phyloP scores from a whole-genome alignment of 2,888 invertebrate species.

The Gari tellinella region DNA sequence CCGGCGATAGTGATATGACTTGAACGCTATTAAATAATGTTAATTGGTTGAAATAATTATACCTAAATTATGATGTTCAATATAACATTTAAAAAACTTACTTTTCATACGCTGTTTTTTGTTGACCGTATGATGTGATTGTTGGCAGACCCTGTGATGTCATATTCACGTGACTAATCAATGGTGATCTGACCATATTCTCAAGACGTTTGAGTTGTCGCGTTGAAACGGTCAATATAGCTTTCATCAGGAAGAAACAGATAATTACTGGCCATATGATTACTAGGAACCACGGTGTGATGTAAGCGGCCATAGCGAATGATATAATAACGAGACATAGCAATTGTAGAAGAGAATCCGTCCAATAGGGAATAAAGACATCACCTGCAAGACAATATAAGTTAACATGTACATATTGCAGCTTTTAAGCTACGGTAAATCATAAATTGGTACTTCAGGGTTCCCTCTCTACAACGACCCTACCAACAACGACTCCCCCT shows the following conservation, averaged over 20 bases:
- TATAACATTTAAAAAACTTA: no score
- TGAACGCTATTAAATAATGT: no score
- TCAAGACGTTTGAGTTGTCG: conserved; percentile 84
- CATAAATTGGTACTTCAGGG: no score
- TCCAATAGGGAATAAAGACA: conserved; percentile 63
- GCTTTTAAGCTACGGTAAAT: no score
- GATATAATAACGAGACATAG: conserved; percentile 48
- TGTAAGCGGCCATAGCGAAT: conserved; percentile 37
- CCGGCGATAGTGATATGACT: no score
- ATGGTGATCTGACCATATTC: conserved; percentile 86
- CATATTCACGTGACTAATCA: conserved; percentile 87
- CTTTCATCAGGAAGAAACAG: conserved; percentile 81
- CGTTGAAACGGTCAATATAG: conserved; percentile 82
- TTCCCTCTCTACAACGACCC: no score
- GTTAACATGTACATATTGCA: no score
- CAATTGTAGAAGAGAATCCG: conserved; percentile 54
- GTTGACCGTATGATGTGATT: conserved; percentile 87
- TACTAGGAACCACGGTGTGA: conserved; percentile 59
- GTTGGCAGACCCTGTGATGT: conserved; percentile 87
- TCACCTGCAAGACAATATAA: conserved; percentile 57
- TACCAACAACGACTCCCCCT: no score
- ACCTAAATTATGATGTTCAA: no score
- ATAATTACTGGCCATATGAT: conserved; percentile 78
- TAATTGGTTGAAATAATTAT: no score
- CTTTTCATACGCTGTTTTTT: conserved; percentile 85